Evolutionary conservation across 2,888 invertebrate genomes (phyloP).

Genomic region (Acleris literana): DNA sequence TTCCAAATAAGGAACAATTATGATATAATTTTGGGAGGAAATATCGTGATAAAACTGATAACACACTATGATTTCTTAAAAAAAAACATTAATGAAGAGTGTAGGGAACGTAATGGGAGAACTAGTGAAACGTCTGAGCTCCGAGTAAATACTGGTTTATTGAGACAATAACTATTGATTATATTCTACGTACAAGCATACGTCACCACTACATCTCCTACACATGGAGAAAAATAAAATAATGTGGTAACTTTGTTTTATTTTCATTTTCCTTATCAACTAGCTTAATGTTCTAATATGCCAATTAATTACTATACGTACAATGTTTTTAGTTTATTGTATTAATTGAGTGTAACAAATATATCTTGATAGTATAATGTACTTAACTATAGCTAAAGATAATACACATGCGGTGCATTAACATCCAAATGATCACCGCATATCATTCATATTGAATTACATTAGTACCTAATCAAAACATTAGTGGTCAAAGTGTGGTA

Average conservation of each 20-base stretch:
- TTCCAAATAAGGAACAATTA: too few relatives aligned
- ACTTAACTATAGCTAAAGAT: conserved; percentile 1
- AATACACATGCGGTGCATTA: background rate
- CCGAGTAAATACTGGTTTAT: conserved; percentile 1
- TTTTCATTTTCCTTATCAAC: background rate
- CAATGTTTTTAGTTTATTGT: background rate
- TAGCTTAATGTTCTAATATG: background rate
- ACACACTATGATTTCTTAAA: too few relatives aligned
- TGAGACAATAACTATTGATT: background rate
- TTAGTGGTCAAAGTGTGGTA: background rate
- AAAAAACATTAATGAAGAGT: too few relatives aligned
- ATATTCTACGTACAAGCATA: background rate
- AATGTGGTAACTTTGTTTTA: conserved; percentile 1
- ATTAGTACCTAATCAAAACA: background rate
- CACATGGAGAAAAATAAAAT: conserved; percentile 1
- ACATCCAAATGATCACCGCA: background rate
- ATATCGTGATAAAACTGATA: too few relatives aligned
- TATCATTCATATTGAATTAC: background rate
- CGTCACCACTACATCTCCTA: conserved; percentile 2
- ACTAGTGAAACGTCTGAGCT: conserved; percentile 1
- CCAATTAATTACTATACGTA: background rate
- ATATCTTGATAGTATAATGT: background rate
- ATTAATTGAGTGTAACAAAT: background rate
- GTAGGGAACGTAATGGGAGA: too few relatives aligned
- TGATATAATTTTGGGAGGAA: too few relatives aligned